These are phyloP conservation scores for Etheostoma cragini DNA, from an alignment of 2,113 vertebrate genomes.

Conservation along the genomic window DNA sequence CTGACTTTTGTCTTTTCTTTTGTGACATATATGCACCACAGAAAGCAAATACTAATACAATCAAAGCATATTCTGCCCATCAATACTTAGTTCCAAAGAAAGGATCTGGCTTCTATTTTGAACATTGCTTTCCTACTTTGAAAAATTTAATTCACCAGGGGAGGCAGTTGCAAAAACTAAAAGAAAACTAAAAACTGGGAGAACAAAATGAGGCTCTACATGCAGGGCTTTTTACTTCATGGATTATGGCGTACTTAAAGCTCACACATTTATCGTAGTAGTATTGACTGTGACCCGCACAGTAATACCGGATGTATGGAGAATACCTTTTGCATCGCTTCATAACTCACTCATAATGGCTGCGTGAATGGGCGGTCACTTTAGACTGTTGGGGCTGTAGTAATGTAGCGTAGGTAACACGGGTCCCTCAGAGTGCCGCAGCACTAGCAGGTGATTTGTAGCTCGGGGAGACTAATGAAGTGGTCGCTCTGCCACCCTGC, in stretches of 20 bases:
- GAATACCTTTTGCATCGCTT: slow-evolving; percentile 67
- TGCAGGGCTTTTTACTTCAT: slow-evolving; percentile 31
- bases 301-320: slow-evolving; percentile 51
- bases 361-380: slow-evolving; percentile 71
- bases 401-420: slow-evolving; percentile 66
- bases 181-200: neutral
- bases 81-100: neutral
- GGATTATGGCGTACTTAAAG: slow-evolving; percentile 48
- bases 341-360: slow-evolving; percentile 80
- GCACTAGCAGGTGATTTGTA: slow-evolving; percentile 85
- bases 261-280: slow-evolving; percentile 40
- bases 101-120: slow-evolving; percentile 6
- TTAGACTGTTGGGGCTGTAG: slow-evolving; percentile 56
- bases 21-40: neutral
- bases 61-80: neutral
- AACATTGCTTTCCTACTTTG: neutral
- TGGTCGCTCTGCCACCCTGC: slow-evolving; percentile 86
- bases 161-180: slow-evolving; percentile 12
- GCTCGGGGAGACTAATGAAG: slow-evolving; percentile 87
- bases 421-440: slow-evolving; percentile 69
- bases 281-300: slow-evolving; percentile 44
- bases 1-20: neutral
- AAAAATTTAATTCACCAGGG: neutral
- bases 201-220: slow-evolving; percentile 6
- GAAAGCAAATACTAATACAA: neutral